phyloP scores from a whole-genome alignment of 2,113 vertebrate genomes.

The Hirundichthys speculiger region DNA sequence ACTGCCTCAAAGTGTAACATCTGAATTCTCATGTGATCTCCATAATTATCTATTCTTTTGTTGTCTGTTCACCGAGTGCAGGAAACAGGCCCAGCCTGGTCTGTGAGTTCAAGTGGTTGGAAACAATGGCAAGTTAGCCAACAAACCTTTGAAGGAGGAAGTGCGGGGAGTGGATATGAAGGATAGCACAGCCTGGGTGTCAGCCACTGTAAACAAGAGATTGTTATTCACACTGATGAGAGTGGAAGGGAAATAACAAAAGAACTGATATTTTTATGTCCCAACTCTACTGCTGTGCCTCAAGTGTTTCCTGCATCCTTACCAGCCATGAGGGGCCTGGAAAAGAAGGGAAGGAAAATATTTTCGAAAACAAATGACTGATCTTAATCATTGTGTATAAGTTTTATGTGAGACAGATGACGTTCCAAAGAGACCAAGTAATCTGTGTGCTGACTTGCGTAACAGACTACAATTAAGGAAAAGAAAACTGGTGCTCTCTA shows the following conservation, averaged over 20 bases:
- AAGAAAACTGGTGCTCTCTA: too few species aligned
- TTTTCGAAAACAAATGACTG: constrained; percentile 6
- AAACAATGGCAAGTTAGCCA: constrained; percentile 69
- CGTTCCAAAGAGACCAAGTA: not conserved
- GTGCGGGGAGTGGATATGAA: constrained; percentile 51
- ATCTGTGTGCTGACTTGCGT: too few species aligned
- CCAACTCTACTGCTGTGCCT: constrained; percentile 19
- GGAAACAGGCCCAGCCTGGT: constrained; percentile 54
- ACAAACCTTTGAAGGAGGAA: constrained; percentile 66
- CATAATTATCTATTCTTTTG: constrained; percentile 56
- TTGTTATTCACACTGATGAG: constrained; percentile 60
- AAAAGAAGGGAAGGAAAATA: not conserved
- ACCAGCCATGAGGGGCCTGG: not conserved
- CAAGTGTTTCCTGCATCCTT: constrained; percentile 42
- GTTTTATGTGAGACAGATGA: not conserved
- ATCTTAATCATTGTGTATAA: not conserved
- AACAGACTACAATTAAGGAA: too few species aligned
- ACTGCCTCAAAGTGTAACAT: constrained; percentile 33
- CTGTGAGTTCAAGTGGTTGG: constrained; percentile 46
- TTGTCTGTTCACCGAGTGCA: constrained; percentile 41
- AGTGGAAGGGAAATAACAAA: constrained; percentile 60
- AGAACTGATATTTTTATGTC: constrained; percentile 54
- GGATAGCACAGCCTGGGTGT: constrained; percentile 48
- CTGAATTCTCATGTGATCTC: constrained; percentile 36
- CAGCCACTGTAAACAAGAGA: constrained; percentile 57